Evolutionary conservation across 2,113 vertebrate genomes (phyloP), one percentile per base, ranked within the genome.

Genomic region (Clupea harengus): DNA sequence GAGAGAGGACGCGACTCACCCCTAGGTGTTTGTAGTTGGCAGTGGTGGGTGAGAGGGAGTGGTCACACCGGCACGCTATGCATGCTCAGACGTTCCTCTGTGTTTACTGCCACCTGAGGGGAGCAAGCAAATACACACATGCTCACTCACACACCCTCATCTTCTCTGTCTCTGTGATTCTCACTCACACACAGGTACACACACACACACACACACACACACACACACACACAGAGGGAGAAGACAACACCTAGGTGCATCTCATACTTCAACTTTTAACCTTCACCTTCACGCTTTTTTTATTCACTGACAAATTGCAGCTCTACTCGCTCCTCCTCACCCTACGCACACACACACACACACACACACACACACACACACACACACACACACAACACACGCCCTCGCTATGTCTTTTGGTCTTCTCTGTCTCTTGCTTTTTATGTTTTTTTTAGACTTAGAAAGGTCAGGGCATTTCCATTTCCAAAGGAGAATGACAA

Each of bases 81-180:
- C 64, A 72, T 72, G 64, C 64, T 72, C 64, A 72, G 64, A 72
- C 64, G 64, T 8, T 72, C n/a, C 64, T 3, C 64, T 4, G 64
- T 72, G 64, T 72, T 72, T 72, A 72, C 64, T 2, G 25, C 64
- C 64, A 72, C 64, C 64, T 72, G 64, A 72, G 64, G 64, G n/a
- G 15, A 28, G 64, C 64, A 72, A 72, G 64, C 64, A 72, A 32
- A 72, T 72, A 85, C 85, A 85, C 32, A 9, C 67, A 11, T 9
- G 39, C 20, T 22, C n/a, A 80, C 81, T 81, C 82, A 52, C 50
- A 88, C 64, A 78, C 83, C 54, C 20, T 22, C 22, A 83, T 46
- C 78, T 60, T 84, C 83, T 72, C 82, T 81, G 81, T 75, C 45
- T 84, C 17, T 52, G 45, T 25, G 44, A 18, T 39, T 72, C 9